Conservation (phyloP, 2,113 vertebrate genomes). For the Cygnus atratus region DNA sequence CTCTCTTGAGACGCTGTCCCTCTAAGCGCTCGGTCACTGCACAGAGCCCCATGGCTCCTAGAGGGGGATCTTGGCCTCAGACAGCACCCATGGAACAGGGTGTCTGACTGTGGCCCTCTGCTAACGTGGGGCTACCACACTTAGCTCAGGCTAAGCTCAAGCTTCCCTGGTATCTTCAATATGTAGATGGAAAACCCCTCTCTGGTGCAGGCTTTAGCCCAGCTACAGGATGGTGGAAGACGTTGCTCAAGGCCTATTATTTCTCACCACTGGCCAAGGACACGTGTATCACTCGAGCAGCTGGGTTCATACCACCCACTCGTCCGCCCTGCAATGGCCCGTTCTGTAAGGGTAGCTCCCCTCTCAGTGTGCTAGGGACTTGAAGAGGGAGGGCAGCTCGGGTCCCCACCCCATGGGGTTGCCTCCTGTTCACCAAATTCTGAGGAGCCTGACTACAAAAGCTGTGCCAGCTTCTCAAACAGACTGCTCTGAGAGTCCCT, state of each 20-base stretch:
- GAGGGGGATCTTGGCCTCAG: background rate
- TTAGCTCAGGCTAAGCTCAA: background rate
- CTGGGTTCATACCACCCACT: background rate
- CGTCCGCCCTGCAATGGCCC: background rate
- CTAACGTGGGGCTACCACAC: background rate
- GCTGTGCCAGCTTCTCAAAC: background rate
- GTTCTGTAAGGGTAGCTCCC: background rate
- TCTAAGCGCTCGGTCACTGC: background rate
- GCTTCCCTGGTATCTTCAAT: background rate
- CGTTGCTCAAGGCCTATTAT: background rate
- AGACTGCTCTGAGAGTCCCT: background rate
- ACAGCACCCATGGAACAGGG: background rate
- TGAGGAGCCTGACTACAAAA: background rate
- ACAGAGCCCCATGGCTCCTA: background rate
- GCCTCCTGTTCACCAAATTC: background rate
- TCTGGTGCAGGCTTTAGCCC: background rate
- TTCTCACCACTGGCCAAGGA: background rate
- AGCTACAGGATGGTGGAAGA: background rate
- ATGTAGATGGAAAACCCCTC: background rate
- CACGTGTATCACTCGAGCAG: accelerated
- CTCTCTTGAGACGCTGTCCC: background rate
- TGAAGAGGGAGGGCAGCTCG: accelerated
- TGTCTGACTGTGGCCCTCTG: background rate
- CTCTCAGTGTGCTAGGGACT: background rate
- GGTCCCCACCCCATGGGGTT: background rate